Evolutionary conservation across 2,888 invertebrate genomes (phyloP).

Genomic region (Netelia virgata): DNA sequence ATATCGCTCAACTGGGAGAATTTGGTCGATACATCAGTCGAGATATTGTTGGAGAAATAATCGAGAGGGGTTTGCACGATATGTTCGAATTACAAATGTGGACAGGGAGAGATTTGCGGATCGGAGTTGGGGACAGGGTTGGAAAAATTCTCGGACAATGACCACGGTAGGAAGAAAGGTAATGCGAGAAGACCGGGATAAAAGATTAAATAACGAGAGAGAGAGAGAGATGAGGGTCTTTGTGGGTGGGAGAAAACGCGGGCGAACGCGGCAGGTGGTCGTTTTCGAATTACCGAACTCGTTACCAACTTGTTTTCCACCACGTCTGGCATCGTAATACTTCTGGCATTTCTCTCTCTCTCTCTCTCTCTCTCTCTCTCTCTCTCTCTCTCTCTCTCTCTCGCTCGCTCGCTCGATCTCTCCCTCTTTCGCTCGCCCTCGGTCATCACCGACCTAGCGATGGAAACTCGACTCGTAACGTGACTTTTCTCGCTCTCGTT

Average conservation of each 20-base stretch:
- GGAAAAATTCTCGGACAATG: slow-evolving; percentile 16
- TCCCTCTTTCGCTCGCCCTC: slow-evolving; percentile 3
- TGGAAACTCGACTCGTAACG: slow-evolving; percentile 28
- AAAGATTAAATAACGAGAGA: slow-evolving; percentile 64
- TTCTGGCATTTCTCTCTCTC: slow-evolving; percentile 23
- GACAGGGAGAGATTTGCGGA: background rate
- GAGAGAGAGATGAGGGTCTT: slow-evolving; percentile 34
- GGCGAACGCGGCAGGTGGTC: slow-evolving; percentile 56
- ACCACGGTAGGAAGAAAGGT: background rate
- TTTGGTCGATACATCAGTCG: background rate
- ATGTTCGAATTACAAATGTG: background rate
- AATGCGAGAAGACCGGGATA: slow-evolving; percentile 12
- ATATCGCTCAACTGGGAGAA: background rate
- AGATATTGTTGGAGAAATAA: background rate
- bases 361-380: slow-evolving; percentile 20
- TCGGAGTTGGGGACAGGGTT: background rate
- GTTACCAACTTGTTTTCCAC: slow-evolving; percentile 72
- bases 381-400: too few relatives aligned
- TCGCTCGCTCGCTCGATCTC: too few relatives aligned
- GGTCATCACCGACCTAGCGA: slow-evolving; percentile 9
- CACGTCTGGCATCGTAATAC: slow-evolving; percentile 65
- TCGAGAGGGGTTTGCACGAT: background rate
- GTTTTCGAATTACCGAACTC: slow-evolving; percentile 72
- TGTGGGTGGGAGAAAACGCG: slow-evolving; percentile 34
- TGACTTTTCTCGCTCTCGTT: slow-evolving; percentile 50